These are phyloP conservation scores for Gerris lacustris DNA, from an alignment of 2,888 invertebrate species.

Conservation along the genomic window DNA sequence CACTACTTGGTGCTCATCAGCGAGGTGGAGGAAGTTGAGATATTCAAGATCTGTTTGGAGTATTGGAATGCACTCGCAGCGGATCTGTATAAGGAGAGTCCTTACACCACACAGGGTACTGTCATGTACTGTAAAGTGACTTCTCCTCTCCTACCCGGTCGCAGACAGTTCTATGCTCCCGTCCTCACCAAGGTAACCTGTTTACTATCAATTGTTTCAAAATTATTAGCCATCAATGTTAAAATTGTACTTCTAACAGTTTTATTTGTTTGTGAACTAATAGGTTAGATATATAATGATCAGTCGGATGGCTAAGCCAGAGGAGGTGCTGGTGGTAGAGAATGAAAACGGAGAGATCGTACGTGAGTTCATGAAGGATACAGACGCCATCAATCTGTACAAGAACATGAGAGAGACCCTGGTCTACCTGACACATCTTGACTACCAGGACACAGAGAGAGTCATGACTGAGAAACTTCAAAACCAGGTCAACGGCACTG, in stretches of 20 bases:
- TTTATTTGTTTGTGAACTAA: conserved; percentile 6
- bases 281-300: conserved; percentile 92
- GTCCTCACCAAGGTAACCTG: conserved; percentile 55
- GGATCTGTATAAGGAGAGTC: conserved; percentile 81
- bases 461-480: conserved; percentile 98
- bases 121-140: conserved; percentile 34
- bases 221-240: too few relatives aligned
- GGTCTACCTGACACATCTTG: conserved; percentile 96
- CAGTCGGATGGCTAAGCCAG: conserved; percentile 98
- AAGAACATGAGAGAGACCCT: conserved; percentile 98
- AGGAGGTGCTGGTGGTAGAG: conserved; percentile 98
- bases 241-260: too few relatives aligned
- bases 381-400: conserved; percentile 97
- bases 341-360: conserved; percentile 99
- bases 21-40: conserved; percentile 97
- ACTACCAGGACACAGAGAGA: conserved; percentile 91
- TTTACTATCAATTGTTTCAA: not conserved
- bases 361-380: conserved; percentile 99
- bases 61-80: conserved; percentile 93
- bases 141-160: conserved; percentile 39
- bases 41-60: conserved; percentile 98
- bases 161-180: conserved; percentile 63
- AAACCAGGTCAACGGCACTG: conserved; percentile 94
- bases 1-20: conserved; percentile 84
- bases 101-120: conserved; percentile 44